Evolutionary conservation across 2,113 vertebrate species (phyloP).

Genomic region (Motacilla alba): DNA sequence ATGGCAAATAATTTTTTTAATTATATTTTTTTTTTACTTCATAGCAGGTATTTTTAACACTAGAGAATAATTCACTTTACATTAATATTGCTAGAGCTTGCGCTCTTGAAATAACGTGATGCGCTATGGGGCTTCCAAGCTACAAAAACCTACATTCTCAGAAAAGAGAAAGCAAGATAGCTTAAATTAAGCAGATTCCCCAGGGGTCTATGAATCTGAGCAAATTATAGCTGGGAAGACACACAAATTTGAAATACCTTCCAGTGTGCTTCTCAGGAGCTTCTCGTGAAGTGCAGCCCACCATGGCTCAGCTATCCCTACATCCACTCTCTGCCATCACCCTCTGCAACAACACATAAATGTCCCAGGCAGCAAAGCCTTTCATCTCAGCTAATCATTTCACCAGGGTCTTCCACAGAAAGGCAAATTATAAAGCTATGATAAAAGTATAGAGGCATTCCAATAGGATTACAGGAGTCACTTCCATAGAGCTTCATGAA

Average conservation of each 20-base stretch:
- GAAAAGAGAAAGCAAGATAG: background rate
- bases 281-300: background rate
- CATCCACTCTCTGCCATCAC: background rate
- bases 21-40: background rate
- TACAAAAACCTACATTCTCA: slow-evolving; percentile 5
- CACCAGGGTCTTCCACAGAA: background rate
- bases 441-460: background rate
- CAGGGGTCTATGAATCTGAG: background rate
- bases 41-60: background rate
- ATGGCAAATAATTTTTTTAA: background rate
- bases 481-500: background rate
- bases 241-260: background rate
- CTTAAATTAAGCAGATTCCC: slow-evolving; percentile 23
- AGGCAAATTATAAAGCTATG: background rate
- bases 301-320: background rate
- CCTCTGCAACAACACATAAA: background rate
- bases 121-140: background rate
- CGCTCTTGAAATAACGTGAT: background rate
- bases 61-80: background rate
- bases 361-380: background rate
- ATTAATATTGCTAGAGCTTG: background rate
- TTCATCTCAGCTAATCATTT: background rate
- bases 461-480: background rate
- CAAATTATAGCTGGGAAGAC: background rate
- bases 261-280: background rate